A percentile compares a stretch with the other conserved stretches of the same genome.
Conservation (phyloP, 2,888 invertebrate genomes). For the Odontocerum albicorne region DNA sequence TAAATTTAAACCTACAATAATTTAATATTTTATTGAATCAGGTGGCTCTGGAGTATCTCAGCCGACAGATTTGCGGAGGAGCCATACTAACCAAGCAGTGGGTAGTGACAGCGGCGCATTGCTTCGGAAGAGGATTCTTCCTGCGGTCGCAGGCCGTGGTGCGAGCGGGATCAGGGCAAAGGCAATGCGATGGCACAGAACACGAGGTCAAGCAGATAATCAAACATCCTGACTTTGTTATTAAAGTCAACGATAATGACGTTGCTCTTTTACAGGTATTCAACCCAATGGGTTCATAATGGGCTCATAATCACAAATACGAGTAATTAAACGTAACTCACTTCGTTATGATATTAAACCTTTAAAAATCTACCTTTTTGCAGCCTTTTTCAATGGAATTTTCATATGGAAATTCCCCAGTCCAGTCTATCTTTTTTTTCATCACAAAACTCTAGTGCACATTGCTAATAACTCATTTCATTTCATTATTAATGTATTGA, state of each 20-base stretch:
- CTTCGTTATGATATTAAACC: no score
- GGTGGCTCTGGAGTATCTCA: slow-evolving; percentile 31
- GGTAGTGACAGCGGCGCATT: slow-evolving; percentile 36
- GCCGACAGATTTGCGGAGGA: slow-evolving; percentile 35
- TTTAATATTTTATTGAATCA: not conserved
- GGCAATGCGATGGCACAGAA: slow-evolving; percentile 20
- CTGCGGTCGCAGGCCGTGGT: slow-evolving; percentile 25
- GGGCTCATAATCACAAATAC: no score
- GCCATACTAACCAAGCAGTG: slow-evolving; percentile 38
- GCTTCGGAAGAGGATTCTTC: slow-evolving; percentile 25
- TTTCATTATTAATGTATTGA: no score
- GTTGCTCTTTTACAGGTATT: slow-evolving; percentile 42
- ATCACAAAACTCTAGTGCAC: no score
- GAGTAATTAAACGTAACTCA: no score
- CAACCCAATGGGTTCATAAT: no score
- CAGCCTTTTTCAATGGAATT: no score
- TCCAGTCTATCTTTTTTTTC: no score
- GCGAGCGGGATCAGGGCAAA: slow-evolving; percentile 20
- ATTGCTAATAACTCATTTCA: no score
- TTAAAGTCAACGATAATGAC: slow-evolving; percentile 40
- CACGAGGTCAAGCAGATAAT: slow-evolving; percentile 30
- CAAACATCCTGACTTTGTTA: slow-evolving; percentile 39
- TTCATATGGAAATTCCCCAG: no score
- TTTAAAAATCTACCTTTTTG: no score
- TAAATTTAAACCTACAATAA: no score